These are phyloP conservation scores for Alaudala cheleensis DNA, from an alignment of 2,113 vertebrate species.

Conservation along the genomic window DNA sequence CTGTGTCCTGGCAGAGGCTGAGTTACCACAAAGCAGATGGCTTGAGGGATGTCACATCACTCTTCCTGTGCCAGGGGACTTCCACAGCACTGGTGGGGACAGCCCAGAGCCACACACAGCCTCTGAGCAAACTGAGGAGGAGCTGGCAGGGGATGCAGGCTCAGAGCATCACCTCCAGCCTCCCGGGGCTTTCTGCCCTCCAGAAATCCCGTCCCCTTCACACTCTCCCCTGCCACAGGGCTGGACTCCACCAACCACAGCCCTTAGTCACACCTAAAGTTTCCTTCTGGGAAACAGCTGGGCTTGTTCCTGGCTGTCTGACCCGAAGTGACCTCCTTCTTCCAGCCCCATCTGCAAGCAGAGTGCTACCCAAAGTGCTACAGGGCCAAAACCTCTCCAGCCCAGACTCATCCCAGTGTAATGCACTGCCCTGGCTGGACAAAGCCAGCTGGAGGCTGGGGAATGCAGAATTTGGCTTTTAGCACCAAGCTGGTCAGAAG, in stretches of 20 bases:
- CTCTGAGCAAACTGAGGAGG: not conserved
- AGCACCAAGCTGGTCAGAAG: not conserved
- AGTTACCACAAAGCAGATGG: constrained; percentile 34
- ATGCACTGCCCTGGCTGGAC: not conserved
- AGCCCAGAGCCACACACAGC: not conserved
- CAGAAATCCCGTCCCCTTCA: not conserved
- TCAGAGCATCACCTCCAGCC: not conserved
- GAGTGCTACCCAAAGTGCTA: not conserved
- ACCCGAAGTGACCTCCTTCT: not conserved
- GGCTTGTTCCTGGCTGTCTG: not conserved
- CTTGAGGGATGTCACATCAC: not conserved
- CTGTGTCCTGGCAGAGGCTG: not conserved
- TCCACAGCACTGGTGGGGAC: constrained; percentile 5
- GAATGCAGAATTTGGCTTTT: not conserved
- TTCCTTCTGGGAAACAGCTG: constrained; percentile 7
- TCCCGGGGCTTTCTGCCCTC: not conserved
- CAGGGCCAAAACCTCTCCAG: not conserved
- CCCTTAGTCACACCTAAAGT: not conserved
- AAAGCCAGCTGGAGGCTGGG: not conserved
- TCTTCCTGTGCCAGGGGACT: constrained; percentile 57
- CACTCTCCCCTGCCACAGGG: not conserved
- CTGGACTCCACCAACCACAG: not conserved
- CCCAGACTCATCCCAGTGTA: fast-evolving
- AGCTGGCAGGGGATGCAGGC: not conserved
- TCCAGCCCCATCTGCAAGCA: not conserved